Percentiles rank a stretch among this genome's conserved stretches.
Conservation (phyloP, 2,113 vertebrate genomes). For the Gobius niger region DNA sequence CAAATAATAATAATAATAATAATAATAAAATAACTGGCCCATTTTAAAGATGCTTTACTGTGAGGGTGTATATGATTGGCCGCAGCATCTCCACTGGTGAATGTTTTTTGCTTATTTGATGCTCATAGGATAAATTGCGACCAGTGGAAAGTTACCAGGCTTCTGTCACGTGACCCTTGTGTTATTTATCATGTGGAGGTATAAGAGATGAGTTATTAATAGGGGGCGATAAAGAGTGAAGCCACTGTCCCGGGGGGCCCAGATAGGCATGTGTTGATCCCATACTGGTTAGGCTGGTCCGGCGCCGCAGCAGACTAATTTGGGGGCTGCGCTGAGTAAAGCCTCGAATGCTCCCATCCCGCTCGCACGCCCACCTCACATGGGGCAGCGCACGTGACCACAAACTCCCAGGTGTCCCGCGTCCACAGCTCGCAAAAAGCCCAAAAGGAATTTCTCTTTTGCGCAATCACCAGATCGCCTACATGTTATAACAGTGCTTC, state of each 20-base stretch:
- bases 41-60: too few relatives aligned
- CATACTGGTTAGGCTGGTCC: neutral
- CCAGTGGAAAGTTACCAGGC: conserved; percentile 27
- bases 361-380: neutral
- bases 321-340: conserved; percentile 1
- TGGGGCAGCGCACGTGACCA: neutral
- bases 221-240: neutral
- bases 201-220: conserved; percentile 3
- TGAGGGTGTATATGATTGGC: too few relatives aligned
- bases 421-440: neutral
- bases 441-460: neutral
- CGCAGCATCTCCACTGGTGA: too few relatives aligned
- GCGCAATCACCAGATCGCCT: neutral
- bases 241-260: neutral
- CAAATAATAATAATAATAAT: too few relatives aligned
- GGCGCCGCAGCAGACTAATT: neutral
- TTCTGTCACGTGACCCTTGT: neutral
- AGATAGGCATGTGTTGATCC: neutral
- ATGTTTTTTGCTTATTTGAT: too few relatives aligned
- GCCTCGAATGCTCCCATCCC: neutral
- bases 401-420: neutral
- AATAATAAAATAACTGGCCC: too few relatives aligned
- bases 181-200: neutral
- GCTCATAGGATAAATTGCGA: neutral
- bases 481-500: neutral